Conservation (phyloP, 2,888 invertebrate genomes). For the Acleris holmiana region DNA sequence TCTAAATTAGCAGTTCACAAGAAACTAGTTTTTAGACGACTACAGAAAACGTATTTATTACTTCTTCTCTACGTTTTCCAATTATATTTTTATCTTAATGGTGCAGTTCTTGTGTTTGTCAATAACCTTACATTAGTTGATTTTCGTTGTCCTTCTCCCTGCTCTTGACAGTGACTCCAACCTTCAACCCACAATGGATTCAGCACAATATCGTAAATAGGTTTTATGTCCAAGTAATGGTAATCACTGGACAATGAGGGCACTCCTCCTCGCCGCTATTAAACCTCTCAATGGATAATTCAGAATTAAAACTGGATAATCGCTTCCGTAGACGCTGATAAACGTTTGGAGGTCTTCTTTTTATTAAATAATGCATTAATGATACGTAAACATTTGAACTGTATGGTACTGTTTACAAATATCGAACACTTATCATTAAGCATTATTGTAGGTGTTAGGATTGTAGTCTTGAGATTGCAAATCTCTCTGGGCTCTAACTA, state of each 20-base stretch:
- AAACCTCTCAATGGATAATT: constrained; percentile 54
- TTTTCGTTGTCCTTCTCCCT: constrained; percentile 41
- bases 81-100: too few relatives aligned
- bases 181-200: constrained; percentile 66
- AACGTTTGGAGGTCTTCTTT: constrained; percentile 25
- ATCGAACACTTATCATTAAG: too few relatives aligned
- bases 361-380: constrained; percentile 17
- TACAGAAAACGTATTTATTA: too few relatives aligned
- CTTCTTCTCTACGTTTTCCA: too few relatives aligned
- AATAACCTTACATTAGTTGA: not conserved
- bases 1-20: constrained; percentile 4
- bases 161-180: constrained; percentile 72
- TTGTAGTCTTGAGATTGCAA: too few relatives aligned
- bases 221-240: constrained; percentile 73
- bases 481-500: too few relatives aligned
- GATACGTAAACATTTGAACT: not conserved
- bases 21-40: not conserved
- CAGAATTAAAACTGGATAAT: constrained; percentile 60
- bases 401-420: too few relatives aligned
- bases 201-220: constrained; percentile 61
- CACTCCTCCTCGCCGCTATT: constrained; percentile 64
- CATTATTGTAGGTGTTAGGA: too few relatives aligned
- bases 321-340: constrained; percentile 61
- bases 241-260: constrained; percentile 64
- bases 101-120: not conserved